Evolutionary conservation across 2,797 vertebrate genomes (phyloP).

Genomic region (Helostoma temminkii): DNA sequence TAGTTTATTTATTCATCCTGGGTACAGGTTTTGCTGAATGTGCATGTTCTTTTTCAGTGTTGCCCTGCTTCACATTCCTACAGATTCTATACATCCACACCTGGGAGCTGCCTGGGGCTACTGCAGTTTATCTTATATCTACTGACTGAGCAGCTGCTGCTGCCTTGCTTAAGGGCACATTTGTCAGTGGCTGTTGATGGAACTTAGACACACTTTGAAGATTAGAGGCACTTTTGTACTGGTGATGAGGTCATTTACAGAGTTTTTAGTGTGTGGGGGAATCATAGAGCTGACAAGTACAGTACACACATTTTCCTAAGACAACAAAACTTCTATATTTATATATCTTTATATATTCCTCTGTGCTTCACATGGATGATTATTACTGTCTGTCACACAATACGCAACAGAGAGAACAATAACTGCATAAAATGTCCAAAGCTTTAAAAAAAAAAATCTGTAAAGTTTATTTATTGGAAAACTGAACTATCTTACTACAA

Average conservation of each 20-base stretch:
- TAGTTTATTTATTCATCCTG: conserved; percentile 8
- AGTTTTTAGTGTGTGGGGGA: no score
- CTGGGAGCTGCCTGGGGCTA: conserved; percentile 36
- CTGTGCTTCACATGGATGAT: no score
- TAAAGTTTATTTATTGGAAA: no score
- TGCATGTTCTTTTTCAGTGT: conserved; percentile 48
- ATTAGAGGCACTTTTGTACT: neutral
- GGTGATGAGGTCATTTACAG: conserved; percentile 1
- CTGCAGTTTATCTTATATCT: conserved; percentile 29
- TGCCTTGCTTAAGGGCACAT: neutral
- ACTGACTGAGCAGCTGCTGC: conserved; percentile 33
- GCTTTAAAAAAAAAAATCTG: no score
- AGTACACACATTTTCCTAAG: no score
- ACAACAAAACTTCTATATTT: no score
- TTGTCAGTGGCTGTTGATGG: neutral
- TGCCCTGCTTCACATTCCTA: conserved; percentile 31
- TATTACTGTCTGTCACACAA: no score
- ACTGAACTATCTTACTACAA: no score
- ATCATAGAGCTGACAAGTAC: no score
- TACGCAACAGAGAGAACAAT: no score
- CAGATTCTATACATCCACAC: conserved; percentile 43
- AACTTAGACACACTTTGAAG: conserved; percentile 15
- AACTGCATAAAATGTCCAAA: no score
- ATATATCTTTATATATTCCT: no score
- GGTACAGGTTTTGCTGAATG: conserved; percentile 47